Evolutionary conservation across 2,888 invertebrate genomes (phyloP).

Genomic region (Napeogenes sylphis): DNA sequence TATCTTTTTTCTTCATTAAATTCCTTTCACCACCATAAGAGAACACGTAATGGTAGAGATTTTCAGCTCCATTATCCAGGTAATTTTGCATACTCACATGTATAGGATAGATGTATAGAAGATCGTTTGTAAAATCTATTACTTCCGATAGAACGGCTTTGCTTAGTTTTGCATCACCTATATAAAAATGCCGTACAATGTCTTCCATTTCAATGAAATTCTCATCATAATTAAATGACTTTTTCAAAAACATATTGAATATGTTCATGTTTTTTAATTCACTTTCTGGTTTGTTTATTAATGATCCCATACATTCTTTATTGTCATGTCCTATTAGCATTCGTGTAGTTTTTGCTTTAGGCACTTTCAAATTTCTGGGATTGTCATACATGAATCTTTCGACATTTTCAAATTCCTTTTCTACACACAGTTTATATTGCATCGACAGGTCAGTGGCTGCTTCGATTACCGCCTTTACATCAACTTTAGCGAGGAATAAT

Average conservation of each 20-base stretch:
- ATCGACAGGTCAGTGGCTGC: slow-evolving; percentile 26
- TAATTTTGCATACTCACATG: slow-evolving; percentile 44
- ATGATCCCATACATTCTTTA: slow-evolving; percentile 17
- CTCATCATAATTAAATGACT: slow-evolving; percentile 18
- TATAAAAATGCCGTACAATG: slow-evolving; percentile 34
- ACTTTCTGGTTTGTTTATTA: background rate
- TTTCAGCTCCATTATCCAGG: slow-evolving; percentile 35
- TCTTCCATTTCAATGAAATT: slow-evolving; percentile 30
- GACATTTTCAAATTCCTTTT: slow-evolving; percentile 32
- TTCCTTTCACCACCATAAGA: slow-evolving; percentile 42
- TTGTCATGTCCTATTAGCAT: slow-evolving; percentile 22
- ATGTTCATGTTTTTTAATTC: background rate
- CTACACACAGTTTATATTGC: slow-evolving; percentile 27
- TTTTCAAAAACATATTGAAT: slow-evolving; percentile 24
- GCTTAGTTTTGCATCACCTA: slow-evolving; percentile 32
- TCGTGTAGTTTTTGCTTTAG: slow-evolving; percentile 35
- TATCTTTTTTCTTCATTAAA: slow-evolving; percentile 18
- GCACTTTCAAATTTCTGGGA: slow-evolving; percentile 39
- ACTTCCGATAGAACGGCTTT: slow-evolving; percentile 39
- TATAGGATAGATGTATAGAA: slow-evolving; percentile 37
- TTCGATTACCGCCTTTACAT: slow-evolving; percentile 26
- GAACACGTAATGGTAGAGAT: slow-evolving; percentile 49
- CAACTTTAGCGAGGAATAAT: slow-evolving; percentile 31
- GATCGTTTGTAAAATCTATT: slow-evolving; percentile 43
- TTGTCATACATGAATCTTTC: slow-evolving; percentile 39